These are phyloP conservation scores for Triplophysa tibetana DNA, from an alignment of 2,113 vertebrate species.

Conservation along the genomic window DNA sequence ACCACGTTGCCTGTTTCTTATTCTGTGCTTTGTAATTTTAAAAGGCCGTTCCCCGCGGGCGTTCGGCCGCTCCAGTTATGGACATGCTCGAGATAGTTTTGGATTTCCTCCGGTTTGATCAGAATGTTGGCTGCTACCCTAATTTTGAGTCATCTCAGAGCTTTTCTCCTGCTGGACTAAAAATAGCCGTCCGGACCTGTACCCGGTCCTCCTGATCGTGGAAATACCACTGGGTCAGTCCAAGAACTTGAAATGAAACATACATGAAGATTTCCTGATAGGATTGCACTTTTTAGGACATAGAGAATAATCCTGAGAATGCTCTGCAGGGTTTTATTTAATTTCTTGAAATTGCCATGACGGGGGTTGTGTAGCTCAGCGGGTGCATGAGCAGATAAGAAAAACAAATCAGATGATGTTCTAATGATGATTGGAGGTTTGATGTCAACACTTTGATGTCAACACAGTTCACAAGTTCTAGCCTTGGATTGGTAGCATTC, in stretches of 20 bases:
- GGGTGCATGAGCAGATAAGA: slow-evolving; percentile 34
- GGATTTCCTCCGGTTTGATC: slow-evolving; percentile 48
- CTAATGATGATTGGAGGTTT: slow-evolving; percentile 27
- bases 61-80: slow-evolving; percentile 43
- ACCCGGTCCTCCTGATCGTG: slow-evolving; percentile 4
- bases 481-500: slow-evolving; percentile 46
- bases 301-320: neutral
- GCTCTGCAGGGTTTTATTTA: neutral
- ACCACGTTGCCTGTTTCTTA: slow-evolving; percentile 35
- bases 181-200: slow-evolving; percentile 34
- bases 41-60: slow-evolving; percentile 27
- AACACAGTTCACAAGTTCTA: slow-evolving; percentile 50
- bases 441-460: slow-evolving; percentile 46
- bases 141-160: slow-evolving; percentile 52
- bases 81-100: slow-evolving; percentile 46
- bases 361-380: slow-evolving; percentile 22
- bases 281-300: neutral
- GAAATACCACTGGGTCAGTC: neutral
- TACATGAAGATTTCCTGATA: neutral
- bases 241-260: neutral
- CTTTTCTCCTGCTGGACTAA: slow-evolving; percentile 36
- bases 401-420: slow-evolving; percentile 43
- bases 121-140: slow-evolving; percentile 46
- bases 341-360: slow-evolving; percentile 13
- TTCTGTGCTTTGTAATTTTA: slow-evolving; percentile 40